Base-by-base conservation (phyloP, 2,888 invertebrate genomes). In the Agrotis segetum region DNA sequence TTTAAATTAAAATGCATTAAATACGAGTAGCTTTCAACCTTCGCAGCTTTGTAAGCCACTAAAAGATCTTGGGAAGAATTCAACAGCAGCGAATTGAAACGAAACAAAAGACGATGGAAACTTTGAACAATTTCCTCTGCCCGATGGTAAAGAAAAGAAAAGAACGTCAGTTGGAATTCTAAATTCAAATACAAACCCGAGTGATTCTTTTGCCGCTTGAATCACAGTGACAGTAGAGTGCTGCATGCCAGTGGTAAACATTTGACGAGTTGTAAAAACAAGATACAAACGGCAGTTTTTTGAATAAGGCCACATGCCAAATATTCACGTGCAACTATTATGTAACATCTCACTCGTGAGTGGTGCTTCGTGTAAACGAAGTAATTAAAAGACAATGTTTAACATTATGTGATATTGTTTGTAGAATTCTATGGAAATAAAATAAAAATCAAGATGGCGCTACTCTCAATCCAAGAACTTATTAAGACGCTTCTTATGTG, bases 1-100 rank as follows among this genome's bases (percentile, higher is more conserved):
- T 76, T 68, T 47, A 52, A 76, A 73, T 68, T 68, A 73, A 76
- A 72, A 68, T 73, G 46, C 69, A 76, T 53, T 52, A 59, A 68
- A n/a, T n/a, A n/a, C n/a, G n/a, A 76, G 2, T 47, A 68, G 58
- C 46, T 68, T 47, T 67, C 16, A 68, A 40, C 40, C 47, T 59
- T 67, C 16, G 5, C 24, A 24, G 50, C 77, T 68, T 73, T 76
- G 52, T 52, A 76, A 68, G 77, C 46, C 50, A 76, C 56, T 52
- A 46, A 78, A 82, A 61, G 63, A 82, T 40, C 70, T 86, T 77
- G 81, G 75, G 29, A 74, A 71, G 77, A 67, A 79, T 65, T 66
- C 61, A 46, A 61, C 47, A 55, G 19, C 69, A 34, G 47, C 59
- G 53, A 77, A 77, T 68, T 60, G 47, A 77, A 77, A 67, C 17